Evolutionary conservation across 2,113 vertebrate species (phyloP).

Genomic region (Progne subis): DNA sequence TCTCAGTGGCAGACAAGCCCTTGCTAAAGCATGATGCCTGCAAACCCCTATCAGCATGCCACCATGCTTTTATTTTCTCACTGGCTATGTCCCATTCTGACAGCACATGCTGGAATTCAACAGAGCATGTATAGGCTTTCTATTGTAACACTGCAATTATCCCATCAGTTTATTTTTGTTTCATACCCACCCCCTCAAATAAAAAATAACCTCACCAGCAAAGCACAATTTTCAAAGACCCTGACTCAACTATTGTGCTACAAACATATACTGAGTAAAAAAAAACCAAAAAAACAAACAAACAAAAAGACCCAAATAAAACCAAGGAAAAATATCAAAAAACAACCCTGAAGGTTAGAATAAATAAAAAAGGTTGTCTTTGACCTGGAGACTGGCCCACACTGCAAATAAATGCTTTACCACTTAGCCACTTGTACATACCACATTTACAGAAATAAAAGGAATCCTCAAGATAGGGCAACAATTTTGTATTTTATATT

Average conservation of each 20-base stretch:
- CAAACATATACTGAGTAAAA: background rate
- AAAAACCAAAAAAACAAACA: background rate
- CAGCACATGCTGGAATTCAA: background rate
- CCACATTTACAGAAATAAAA: background rate
- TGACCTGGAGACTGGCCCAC: background rate
- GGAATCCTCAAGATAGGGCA: background rate
- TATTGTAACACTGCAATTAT: background rate
- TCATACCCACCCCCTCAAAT: background rate
- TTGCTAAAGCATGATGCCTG: slow-evolving; percentile 45
- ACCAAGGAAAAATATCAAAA: background rate
- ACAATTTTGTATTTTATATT: background rate
- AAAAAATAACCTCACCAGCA: background rate
- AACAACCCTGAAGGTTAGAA: background rate
- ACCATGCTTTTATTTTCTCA: slow-evolving; percentile 44
- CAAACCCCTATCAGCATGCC: slow-evolving; percentile 43
- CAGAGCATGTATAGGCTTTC: background rate
- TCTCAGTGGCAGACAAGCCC: slow-evolving; percentile 52
- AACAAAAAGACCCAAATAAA: background rate
- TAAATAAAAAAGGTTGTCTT: slow-evolving; percentile 4
- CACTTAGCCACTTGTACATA: background rate
- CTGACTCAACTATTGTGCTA: background rate
- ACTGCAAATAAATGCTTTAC: background rate
- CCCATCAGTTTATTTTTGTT: background rate
- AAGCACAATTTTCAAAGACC: background rate
- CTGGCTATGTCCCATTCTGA: background rate